Evolutionary conservation across 2,797 vertebrate species (phyloP), one percentile per base, ranked within the genome.

Genomic region (Pangasius krempfi): DNA sequence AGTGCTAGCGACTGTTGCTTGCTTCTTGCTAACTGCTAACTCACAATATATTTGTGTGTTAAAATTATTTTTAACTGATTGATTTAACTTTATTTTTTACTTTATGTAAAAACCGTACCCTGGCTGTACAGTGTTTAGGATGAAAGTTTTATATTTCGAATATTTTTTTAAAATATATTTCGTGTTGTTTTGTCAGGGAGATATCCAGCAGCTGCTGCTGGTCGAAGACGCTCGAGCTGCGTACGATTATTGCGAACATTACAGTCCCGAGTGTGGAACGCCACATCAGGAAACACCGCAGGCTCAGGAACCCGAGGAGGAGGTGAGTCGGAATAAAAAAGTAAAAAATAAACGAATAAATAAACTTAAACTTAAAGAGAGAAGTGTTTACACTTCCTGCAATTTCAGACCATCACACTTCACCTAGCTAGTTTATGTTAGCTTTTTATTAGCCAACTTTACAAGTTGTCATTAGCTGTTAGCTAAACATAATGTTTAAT

Each of bases 181-280:
- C 5, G 25, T 76, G 40, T 90, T 40, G 75, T 80, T 70, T 47
- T 89, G 95, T n/a, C 93, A 99, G 99, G 99, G 99, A 58, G 99
- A 99, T 91, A 98, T 99, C 95, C 99, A 99, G 93, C 99, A 99
- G 93, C 94, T 99, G 91, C 92, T 99, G 93, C 97, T 99, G 90
- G 94, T 97, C 89, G 96, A 95, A 9, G 98, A 99, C 93, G 96
- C 98, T 89, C 96, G 97, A 89, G 98, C 98, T 84, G 98, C 99
- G 0, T 95, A 96, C 72, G 98, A 99, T 95, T 99, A 99, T 94
- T 99, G 99, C 94, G 98, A 99, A 94, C 97, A 98, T 95, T 99
- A 98, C 90, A 99, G 98, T 92, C 98, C 98, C 0, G 98, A 99
- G 96, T 99, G 99, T 95, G 97, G 98, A 94, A 97, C 96, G 78